A percentile compares a stretch with the other conserved stretches of the same genome.
Conservation (phyloP, 2,113 vertebrate species). For the Anolis sagrei region DNA sequence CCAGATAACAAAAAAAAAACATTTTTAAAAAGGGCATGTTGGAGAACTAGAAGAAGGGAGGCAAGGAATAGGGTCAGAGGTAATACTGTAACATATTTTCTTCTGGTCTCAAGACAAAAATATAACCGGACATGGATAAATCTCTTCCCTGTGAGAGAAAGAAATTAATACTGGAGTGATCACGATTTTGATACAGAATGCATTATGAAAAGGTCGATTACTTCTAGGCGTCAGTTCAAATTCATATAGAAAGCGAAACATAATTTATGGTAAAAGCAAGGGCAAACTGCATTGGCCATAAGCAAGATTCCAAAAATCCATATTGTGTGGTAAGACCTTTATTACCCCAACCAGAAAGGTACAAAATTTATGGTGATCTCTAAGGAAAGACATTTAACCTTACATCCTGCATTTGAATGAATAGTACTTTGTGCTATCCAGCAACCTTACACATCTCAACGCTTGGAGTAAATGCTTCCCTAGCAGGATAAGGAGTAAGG, state of each 20-base stretch:
- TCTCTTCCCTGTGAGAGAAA: background rate
- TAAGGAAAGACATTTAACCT: constrained; percentile 14
- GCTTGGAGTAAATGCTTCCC: background rate
- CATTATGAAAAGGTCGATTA: constrained; percentile 29
- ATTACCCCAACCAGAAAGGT: too few species aligned
- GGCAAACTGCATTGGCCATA: too few species aligned
- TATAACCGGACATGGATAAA: constrained; percentile 22
- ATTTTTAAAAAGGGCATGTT: too few species aligned
- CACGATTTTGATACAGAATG: background rate
- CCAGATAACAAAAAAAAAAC: too few species aligned
- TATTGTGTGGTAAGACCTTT: too few species aligned
- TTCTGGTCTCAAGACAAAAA: background rate
- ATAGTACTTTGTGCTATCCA: background rate
- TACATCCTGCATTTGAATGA: constrained; percentile 38
- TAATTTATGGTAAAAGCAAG: constrained; percentile 19
- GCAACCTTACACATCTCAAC: constrained; percentile 22
- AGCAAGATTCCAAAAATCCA: too few species aligned
- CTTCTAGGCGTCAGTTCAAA: constrained; percentile 19
- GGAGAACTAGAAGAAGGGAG: too few species aligned
- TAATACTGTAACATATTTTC: background rate
- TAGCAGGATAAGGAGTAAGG: constrained; percentile 27
- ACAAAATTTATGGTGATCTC: background rate
- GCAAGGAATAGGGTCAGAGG: background rate
- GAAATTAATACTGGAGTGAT: background rate
- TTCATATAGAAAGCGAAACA: background rate